These are phyloP conservation scores for Otis tarda DNA, from an alignment of 2,113 vertebrate genomes.

Conservation along the genomic window DNA sequence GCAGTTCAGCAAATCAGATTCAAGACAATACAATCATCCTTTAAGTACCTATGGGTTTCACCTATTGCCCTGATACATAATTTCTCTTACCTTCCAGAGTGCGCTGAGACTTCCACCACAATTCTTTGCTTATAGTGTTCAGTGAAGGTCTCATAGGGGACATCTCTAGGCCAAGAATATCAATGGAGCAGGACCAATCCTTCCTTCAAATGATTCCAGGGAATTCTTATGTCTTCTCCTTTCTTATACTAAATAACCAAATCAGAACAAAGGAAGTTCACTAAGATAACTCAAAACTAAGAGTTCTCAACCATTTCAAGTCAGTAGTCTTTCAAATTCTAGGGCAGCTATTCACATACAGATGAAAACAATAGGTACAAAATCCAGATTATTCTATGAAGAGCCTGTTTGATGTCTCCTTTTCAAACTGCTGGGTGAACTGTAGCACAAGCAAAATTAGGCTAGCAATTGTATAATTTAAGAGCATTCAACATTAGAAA, in stretches of 20 bases:
- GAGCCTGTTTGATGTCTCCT: not conserved
- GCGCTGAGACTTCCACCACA: slow-evolving; percentile 57
- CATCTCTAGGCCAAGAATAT: slow-evolving; percentile 79
- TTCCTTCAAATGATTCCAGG: slow-evolving; percentile 76
- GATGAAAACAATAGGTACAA: not conserved
- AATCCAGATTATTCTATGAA: not conserved
- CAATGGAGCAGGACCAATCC: slow-evolving; percentile 76
- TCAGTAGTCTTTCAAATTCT: not conserved
- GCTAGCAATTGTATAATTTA: not conserved
- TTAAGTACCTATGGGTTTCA: not conserved
- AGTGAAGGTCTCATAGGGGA: slow-evolving; percentile 79
- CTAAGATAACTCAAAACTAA: not conserved
- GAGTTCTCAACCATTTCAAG: not conserved
- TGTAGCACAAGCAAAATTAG: not conserved
- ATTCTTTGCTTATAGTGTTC: slow-evolving; percentile 77
- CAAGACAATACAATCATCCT: not conserved
- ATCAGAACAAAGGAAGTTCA: not conserved
- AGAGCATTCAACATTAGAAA: not conserved
- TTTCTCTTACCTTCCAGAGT: slow-evolving; percentile 75
- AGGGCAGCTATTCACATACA: not conserved
- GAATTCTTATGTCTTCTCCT: slow-evolving; percentile 79
- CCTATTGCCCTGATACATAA: not conserved
- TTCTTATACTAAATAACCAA: slow-evolving; percentile 69
- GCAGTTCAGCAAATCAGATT: not conserved
- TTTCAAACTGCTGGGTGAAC: not conserved